Base-by-base conservation (phyloP, 2,888 invertebrate genomes). In the Ashinkailepas kermadecensis region DNA sequence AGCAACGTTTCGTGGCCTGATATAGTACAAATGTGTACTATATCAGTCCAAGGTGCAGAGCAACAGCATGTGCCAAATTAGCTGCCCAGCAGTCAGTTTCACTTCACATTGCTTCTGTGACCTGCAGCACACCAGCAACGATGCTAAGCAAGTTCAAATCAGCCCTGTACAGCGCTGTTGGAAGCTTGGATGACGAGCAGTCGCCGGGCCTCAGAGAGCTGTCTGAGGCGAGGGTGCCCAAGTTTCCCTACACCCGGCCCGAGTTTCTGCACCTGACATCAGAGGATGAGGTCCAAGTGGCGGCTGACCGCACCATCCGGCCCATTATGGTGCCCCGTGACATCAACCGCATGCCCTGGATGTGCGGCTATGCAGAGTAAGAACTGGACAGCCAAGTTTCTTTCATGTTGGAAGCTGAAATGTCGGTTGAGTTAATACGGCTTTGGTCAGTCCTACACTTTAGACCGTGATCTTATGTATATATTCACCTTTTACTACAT, bases 261-360 rank as follows among this genome's bases (percentile, higher is more conserved):
- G 88, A 89, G 81, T 93, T 93, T 86, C 87, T 92, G 78, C 89
- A 90, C 83, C 87, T 92, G 65, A 87, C 89, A 64, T 89, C 89
- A 3, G 86, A 89, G 57, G 92, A 92, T 85, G 92, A 92, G 86
- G 88, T 92, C 65, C 90, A 90, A 85, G 91, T 91, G 81, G 91
- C 91, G 0, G 92, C 91, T 10, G 93, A 93, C 87, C 93, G 93
- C 86, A 90, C 90, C 86, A 90, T 92, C 15, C 88, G 94, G 79
- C 93, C 93, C 10, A 93, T 94, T 81, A 92, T 94, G 83, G 92
- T 92, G 82, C 93, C 93, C 6, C 89, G 92, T 82, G 91, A 92
- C 85, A 89, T 91, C 23, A 89, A 89, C 81, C 87, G 91, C 80
- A 88, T 94, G 83, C 93, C 93, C 7, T 91, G 92, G 91, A 89